Base-by-base conservation (phyloP, 2,797 vertebrate species). In the Labroides dimidiatus region DNA sequence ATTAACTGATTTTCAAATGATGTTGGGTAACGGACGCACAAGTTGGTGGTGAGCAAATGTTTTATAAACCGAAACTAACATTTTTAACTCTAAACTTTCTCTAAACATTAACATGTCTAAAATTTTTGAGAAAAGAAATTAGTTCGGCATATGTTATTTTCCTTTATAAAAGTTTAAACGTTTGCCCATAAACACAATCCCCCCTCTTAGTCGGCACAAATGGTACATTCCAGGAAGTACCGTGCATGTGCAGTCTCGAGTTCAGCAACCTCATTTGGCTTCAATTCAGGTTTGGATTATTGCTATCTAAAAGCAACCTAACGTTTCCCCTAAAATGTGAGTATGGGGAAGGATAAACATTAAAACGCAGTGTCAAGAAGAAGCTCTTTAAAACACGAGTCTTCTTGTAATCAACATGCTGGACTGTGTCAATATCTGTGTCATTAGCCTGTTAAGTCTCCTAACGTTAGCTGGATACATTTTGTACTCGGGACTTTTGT, bases 401-500 rank as follows among this genome's bases (percentile, higher is more conserved):
- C 23, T 9, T 48, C n/a, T 56, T 13, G 17, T 44, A 47, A 39
- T 15, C 1, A 63, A 64, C 43, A 96, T 97, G 95, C 84, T 93
- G 0, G 97, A 97, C 83, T 95, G 95, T 89, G 62, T 94, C 15
- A 90, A 93, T 21, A 81, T 96, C 10, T 93, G 93, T 67, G 85
- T 95, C 0, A 75, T 78, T 0, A 88, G 72, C 33, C 71, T 98
- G 76, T 6, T 90, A 13, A 82, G 93, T 80, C 87, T 97, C 53
- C 77, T 96, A 57, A 95, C 93, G 0, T 11, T 95, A 53, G 93
- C 93, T 0, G 93, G 84, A 9, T 96, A 94, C 2, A 83, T 92
- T 0, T 78, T 95, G 67, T 96, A 96, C 89, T 96, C 96, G 4
- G 96, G 96, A 53, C 89, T 98, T 36, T 87, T 95, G 48, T 85